Percentiles rank a stretch among this genome's conserved stretches.
Conservation (phyloP, 2,113 vertebrate genomes). For the Eretmochelys imbricata region DNA sequence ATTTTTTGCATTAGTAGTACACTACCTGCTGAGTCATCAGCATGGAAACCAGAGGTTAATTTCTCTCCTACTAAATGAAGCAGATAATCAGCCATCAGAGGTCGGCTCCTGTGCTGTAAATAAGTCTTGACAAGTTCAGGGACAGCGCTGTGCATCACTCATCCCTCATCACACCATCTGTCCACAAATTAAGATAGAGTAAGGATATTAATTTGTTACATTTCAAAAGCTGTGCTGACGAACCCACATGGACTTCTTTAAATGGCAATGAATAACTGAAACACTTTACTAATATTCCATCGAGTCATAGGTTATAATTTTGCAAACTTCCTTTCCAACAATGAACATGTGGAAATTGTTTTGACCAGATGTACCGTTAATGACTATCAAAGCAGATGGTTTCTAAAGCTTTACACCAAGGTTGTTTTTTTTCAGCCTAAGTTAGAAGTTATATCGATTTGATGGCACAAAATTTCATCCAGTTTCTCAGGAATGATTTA, state of each 20-base stretch:
- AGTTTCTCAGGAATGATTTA: constrained; percentile 21
- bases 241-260: constrained; percentile 70
- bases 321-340: constrained; percentile 63
- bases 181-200: constrained; percentile 80
- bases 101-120: constrained; percentile 74
- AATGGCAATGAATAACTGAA: constrained; percentile 69
- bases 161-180: constrained; percentile 80
- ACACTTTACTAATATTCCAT: constrained; percentile 59
- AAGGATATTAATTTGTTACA: constrained; percentile 78
- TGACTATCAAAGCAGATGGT: constrained; percentile 48
- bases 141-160: constrained; percentile 63
- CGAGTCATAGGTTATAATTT: constrained; percentile 50
- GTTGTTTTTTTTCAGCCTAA: constrained; percentile 17
- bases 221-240: constrained; percentile 77
- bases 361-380: constrained; percentile 68
- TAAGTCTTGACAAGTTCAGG: constrained; percentile 79
- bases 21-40: constrained; percentile 82
- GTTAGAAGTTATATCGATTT: constrained; percentile 20
- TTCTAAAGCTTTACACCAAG: constrained; percentile 39
- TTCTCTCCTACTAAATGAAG: constrained; percentile 82
- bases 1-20: constrained; percentile 70
- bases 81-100: constrained; percentile 80
- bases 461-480: constrained; percentile 22
- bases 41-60: constrained; percentile 80
- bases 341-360: constrained; percentile 24